Conservation (phyloP, 2,888 invertebrate species). For the Argyresthia albistria region DNA sequence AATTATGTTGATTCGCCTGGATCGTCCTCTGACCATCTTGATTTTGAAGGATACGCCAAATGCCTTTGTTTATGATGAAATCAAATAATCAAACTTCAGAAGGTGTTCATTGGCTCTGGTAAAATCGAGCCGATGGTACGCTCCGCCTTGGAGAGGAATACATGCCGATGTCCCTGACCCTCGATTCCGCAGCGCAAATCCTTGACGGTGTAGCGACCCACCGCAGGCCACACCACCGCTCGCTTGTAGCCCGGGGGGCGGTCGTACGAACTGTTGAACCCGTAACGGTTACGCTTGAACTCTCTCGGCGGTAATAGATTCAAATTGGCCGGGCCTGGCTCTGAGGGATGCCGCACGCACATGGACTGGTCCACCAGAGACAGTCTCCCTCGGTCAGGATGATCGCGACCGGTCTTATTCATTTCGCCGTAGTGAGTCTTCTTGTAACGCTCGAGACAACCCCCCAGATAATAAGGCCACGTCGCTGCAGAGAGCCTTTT, state of each 20-base stretch:
- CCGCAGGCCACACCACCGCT: conserved; percentile 50
- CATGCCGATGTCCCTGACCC: conserved; percentile 47
- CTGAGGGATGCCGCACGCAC: conserved; percentile 52
- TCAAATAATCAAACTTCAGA: conserved; percentile 22
- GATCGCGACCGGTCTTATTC: conserved; percentile 44
- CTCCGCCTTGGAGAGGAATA: conserved; percentile 39
- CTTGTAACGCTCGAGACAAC: conserved; percentile 38
- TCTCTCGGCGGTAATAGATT: conserved; percentile 23
- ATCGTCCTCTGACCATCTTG: too few species aligned
- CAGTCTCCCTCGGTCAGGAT: conserved; percentile 49
- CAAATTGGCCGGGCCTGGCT: conserved; percentile 69
- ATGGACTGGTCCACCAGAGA: conserved; percentile 61
- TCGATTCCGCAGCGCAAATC: conserved; percentile 22
- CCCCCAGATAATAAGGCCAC: conserved; percentile 45
- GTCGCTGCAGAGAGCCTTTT: conserved; percentile 30
- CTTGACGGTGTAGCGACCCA: conserved; percentile 39
- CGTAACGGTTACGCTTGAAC: conserved; percentile 30
- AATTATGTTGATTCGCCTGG: too few species aligned
- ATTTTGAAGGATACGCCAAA: too few species aligned
- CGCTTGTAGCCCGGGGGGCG: conserved; percentile 42
- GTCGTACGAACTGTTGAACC: conserved; percentile 52
- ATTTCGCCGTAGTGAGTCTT: conserved; percentile 38
- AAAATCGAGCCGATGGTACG: conserved; percentile 46
- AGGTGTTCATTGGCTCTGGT: conserved; percentile 44
- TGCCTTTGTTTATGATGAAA: too few species aligned